These are phyloP conservation scores for Solea solea DNA, from an alignment of 2,113 vertebrate genomes.

Conservation along the genomic window DNA sequence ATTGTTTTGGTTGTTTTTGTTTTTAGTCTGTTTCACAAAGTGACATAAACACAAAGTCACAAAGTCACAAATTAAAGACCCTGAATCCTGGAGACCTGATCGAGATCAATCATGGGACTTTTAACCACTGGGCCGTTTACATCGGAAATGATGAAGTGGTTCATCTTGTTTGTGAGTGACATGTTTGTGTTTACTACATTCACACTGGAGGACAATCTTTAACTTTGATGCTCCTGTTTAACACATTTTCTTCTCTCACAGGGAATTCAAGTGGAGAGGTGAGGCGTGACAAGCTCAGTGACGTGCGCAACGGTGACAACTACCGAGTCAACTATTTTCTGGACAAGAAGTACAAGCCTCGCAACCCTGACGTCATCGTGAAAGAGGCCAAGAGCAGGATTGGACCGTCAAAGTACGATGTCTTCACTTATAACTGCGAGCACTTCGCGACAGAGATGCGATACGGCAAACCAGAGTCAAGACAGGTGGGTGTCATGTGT, in stretches of 20 bases:
- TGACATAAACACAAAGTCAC: too few relatives aligned
- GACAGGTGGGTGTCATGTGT: slow-evolving; percentile 68
- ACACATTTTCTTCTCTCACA: background rate
- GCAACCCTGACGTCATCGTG: slow-evolving; percentile 54
- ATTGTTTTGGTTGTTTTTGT: background rate
- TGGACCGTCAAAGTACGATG: slow-evolving; percentile 64
- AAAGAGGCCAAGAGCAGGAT: slow-evolving; percentile 58
- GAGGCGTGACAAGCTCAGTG: slow-evolving; percentile 79
- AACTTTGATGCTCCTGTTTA: background rate
- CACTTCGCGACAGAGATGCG: slow-evolving; percentile 84
- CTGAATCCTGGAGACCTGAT: slow-evolving; percentile 85
- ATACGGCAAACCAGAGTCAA: slow-evolving; percentile 81
- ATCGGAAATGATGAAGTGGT: slow-evolving; percentile 85
- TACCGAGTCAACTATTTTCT: slow-evolving; percentile 82
- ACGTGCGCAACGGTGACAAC: slow-evolving; percentile 59
- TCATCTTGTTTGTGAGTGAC: slow-evolving; percentile 83
- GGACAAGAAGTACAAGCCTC: slow-evolving; percentile 69
- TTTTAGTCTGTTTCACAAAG: slow-evolving; percentile 70
- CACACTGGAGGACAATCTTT: too few relatives aligned
- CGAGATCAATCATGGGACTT: slow-evolving; percentile 83
- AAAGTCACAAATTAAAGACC: too few relatives aligned
- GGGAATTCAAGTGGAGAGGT: slow-evolving; percentile 78
- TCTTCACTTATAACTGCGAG: slow-evolving; percentile 80
- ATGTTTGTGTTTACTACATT: background rate
- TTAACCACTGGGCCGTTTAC: slow-evolving; percentile 90